These are phyloP conservation scores for Drosophila bocki DNA, from an alignment of 1,140 invertebrate species.

Conservation along the genomic window DNA sequence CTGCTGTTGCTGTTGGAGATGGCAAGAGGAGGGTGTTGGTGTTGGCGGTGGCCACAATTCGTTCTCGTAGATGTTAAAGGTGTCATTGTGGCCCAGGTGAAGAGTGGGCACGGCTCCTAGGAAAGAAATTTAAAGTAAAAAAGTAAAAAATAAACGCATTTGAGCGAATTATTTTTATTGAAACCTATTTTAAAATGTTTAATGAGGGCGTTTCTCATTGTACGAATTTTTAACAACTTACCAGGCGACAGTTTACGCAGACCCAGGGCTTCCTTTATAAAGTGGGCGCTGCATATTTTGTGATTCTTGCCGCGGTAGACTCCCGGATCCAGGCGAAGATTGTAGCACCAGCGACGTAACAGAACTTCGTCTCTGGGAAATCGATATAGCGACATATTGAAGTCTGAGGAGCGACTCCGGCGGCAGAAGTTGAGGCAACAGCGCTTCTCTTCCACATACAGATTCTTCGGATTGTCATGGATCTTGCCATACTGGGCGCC, in stretches of 20 bases:
- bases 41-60: conserved; percentile 75
- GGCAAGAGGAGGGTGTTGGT: conserved; percentile 46
- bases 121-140: not conserved
- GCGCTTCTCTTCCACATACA: conserved; percentile 78
- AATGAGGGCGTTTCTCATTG: too few species aligned
- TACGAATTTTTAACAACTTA: too few species aligned
- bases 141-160: too few species aligned
- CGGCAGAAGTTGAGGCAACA: conserved; percentile 79
- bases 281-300: conserved; percentile 82
- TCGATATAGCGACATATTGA: conserved; percentile 79
- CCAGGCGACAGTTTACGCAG: conserved; percentile 74
- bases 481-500: conserved; percentile 79
- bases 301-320: conserved; percentile 82
- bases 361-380: conserved; percentile 76
- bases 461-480: conserved; percentile 78
- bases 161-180: too few species aligned
- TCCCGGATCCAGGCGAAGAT: conserved; percentile 72
- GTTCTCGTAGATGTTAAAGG: conserved; percentile 81
- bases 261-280: conserved; percentile 78
- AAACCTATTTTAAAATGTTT: too few species aligned
- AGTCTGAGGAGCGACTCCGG: conserved; percentile 77
- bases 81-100: conserved; percentile 79
- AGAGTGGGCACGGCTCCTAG: conserved; percentile 74
- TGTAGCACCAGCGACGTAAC: conserved; percentile 79
- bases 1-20: conserved; percentile 45